Percentiles rank a stretch among this genome's conserved stretches.
Evolutionary conservation across 2,797 vertebrate genomes (phyloP).

Genomic region (Danio choprae): DNA sequence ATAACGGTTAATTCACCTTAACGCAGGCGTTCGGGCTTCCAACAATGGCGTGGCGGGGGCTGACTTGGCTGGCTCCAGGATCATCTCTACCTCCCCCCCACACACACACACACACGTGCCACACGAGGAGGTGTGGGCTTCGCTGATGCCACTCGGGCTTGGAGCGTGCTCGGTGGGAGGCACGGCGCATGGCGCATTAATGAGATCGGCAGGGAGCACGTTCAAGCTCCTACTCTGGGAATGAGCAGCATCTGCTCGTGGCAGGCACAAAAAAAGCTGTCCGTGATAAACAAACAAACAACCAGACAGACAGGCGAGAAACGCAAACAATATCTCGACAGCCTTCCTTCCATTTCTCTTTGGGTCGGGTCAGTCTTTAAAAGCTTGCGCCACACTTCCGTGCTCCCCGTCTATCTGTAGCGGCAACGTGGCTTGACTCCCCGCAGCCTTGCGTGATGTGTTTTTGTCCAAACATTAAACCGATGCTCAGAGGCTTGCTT

Average conservation of each 20-base stretch:
- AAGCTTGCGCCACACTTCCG: background rate
- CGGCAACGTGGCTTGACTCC: background rate
- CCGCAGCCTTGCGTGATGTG: conserved; percentile 21
- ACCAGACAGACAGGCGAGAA: conserved; percentile 42
- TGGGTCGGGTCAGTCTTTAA: conserved; percentile 11
- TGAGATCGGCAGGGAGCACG: conserved; percentile 73
- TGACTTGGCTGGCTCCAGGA: conserved; percentile 75
- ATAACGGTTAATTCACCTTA: conserved; percentile 84
- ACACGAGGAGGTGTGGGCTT: conserved; percentile 63
- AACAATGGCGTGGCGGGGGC: conserved; percentile 66
- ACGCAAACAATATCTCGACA: conserved; percentile 59
- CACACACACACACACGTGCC: conserved; percentile 45
- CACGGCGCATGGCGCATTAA: conserved; percentile 68
- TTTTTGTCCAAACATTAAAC: conserved; percentile 47
- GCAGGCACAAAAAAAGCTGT: conserved; percentile 72
- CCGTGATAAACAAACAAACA: conserved; percentile 77
- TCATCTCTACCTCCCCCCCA: conserved; percentile 26
- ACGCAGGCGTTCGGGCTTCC: conserved; percentile 78
- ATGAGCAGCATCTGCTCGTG: conserved; percentile 79
- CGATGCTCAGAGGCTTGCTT: conserved; percentile 39
- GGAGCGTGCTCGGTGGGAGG: conserved; percentile 68
- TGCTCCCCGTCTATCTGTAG: background rate
- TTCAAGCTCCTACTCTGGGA: conserved; percentile 73
- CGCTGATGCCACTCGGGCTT: conserved; percentile 65
- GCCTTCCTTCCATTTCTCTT: conserved; percentile 17